Evolutionary conservation across 1,140 invertebrate genomes (phyloP).

Genomic region (Apis dorsata): DNA sequence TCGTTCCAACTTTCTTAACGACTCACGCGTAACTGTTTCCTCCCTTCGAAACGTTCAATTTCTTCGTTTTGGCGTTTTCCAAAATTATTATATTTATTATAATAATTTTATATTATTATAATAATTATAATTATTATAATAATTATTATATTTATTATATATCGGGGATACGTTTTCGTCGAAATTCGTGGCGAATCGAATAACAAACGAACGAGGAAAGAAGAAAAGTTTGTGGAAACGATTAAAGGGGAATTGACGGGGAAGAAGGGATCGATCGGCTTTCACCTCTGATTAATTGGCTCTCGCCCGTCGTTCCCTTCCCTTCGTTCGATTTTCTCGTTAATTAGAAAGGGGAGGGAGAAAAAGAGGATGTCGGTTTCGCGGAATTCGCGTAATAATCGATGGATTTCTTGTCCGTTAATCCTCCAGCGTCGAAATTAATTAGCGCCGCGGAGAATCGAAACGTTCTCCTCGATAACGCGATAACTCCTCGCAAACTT

Average conservation of each 20-base stretch:
- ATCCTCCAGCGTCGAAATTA: neutral
- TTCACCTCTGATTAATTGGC: neutral
- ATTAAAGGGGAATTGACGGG: neutral
- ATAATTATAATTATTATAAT: too few relatives aligned
- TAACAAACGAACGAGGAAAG: neutral
- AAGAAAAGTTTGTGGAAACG: neutral
- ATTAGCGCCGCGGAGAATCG: constrained; percentile 4
- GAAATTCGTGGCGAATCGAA: neutral
- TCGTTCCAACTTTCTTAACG: too few relatives aligned
- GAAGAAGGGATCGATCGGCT: neutral
- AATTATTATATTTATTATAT: too few relatives aligned
- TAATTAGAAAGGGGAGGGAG: neutral
- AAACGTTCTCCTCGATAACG: constrained; percentile 10
- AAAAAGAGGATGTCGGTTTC: neutral
- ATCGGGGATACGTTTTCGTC: too few relatives aligned
- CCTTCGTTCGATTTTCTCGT: neutral
- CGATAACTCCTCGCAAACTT: constrained; percentile 12
- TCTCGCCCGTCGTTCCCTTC: too few relatives aligned
- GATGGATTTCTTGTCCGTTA: neutral
- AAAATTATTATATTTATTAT: too few relatives aligned
- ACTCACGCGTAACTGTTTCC: too few relatives aligned
- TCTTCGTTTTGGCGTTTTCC: too few relatives aligned
- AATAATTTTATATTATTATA: too few relatives aligned
- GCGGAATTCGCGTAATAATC: neutral
- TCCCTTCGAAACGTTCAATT: too few relatives aligned